A percentile compares a stretch with the other conserved stretches of the same genome.
phyloP scores from a whole-genome alignment of 2,113 vertebrate genomes.

The Alces alces region DNA sequence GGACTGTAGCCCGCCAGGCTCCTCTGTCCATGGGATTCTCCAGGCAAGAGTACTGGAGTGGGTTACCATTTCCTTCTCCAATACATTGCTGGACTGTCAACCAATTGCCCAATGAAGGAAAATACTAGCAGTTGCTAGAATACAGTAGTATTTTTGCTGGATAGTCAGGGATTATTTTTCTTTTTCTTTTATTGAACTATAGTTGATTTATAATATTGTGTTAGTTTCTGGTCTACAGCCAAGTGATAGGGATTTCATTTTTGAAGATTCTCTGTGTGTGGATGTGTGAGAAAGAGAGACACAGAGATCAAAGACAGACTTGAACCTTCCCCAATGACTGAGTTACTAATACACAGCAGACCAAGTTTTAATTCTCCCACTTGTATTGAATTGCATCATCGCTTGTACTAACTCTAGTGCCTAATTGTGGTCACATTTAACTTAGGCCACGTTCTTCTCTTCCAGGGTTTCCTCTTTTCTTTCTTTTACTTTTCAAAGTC shows the following conservation, averaged over 20 bases:
- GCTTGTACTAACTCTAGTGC: background rate
- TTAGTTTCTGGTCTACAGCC: background rate
- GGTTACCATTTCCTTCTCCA: background rate
- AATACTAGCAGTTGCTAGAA: constrained; percentile 64
- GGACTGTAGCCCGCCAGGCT: background rate
- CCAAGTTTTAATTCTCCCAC: background rate
- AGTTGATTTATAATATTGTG: background rate
- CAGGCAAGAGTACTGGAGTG: background rate
- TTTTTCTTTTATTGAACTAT: background rate
- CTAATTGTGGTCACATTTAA: constrained; percentile 21
- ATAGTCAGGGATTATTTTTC: constrained; percentile 48
- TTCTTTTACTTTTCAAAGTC: constrained; percentile 50
- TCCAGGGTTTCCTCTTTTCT: constrained; percentile 39
- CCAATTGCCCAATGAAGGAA: constrained; percentile 59
- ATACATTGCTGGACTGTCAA: background rate
- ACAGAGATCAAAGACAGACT: background rate
- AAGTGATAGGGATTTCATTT: constrained; percentile 61
- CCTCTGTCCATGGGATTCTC: background rate
- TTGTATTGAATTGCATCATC: constrained; percentile 47
- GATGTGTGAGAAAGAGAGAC: background rate
- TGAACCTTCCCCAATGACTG: constrained; percentile 29
- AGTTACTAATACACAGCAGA: background rate
- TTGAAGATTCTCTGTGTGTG: constrained; percentile 31
- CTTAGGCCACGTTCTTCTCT: constrained; percentile 34
- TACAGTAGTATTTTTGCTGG: constrained; percentile 65